phyloP scores from a whole-genome alignment of 1,140 invertebrate genomes.

The Drosophila asahinai region DNA sequence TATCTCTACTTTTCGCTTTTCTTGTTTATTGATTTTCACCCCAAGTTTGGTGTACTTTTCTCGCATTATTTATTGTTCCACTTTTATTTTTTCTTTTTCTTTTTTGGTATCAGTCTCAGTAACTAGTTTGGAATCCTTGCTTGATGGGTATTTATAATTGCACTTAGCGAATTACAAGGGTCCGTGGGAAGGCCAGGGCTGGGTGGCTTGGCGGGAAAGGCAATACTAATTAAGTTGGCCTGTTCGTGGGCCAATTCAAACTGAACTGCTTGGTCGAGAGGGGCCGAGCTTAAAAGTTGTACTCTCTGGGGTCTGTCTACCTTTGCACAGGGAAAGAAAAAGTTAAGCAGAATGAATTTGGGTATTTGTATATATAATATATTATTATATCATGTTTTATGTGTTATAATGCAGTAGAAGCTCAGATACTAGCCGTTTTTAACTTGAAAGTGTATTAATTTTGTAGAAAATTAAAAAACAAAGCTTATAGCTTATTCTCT shows the following conservation, averaged over 20 bases:
- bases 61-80: conserved; percentile 49
- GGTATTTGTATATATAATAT: no score
- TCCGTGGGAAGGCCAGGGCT: neutral
- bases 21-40: conserved; percentile 73
- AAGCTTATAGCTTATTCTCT: no score
- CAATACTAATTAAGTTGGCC: conserved; percentile 77
- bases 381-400: no score
- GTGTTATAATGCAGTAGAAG: no score
- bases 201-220: neutral
- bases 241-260: conserved; percentile 56
- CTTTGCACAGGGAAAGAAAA: conserved; percentile 1
- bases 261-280: conserved; percentile 57
- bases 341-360: neutral
- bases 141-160: conserved; percentile 76
- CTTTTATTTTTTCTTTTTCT: conserved; percentile 24
- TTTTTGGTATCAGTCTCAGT: conserved; percentile 10
- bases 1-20: conserved; percentile 49
- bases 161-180: conserved; percentile 61
- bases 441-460: no score
- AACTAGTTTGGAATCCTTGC: conserved; percentile 55
- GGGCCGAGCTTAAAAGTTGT: conserved; percentile 10
- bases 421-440: no score
- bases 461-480: no score
- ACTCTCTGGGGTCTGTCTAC: neutral
- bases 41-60: conserved; percentile 37